A percentile compares a stretch with the other conserved stretches of the same genome.
phyloP scores from a whole-genome alignment of 2,797 vertebrate genomes.

The Gouania willdenowi region DNA sequence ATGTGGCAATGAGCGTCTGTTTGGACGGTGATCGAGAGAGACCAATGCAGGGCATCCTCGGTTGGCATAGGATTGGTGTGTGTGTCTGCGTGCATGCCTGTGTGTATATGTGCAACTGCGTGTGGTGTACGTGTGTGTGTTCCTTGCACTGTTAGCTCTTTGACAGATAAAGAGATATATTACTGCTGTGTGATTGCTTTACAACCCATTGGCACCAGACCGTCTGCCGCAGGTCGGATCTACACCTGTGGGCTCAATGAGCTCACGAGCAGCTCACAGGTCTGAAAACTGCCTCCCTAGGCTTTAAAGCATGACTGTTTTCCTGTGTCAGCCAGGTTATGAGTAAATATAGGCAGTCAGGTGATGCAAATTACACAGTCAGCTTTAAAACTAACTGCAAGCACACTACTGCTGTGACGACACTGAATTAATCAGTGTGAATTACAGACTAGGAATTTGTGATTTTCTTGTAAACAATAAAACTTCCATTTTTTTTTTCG shows the following conservation, averaged over 20 bases:
- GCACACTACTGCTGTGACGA: background rate
- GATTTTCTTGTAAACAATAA: background rate
- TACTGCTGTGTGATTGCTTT: constrained; percentile 66
- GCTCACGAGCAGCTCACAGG: constrained; percentile 14
- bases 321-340: constrained; percentile 34
- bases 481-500: background rate
- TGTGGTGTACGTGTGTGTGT: too few relatives aligned
- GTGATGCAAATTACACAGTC: background rate
- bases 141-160: constrained; percentile 47
- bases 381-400: background rate
- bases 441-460: background rate
- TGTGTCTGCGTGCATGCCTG: constrained; percentile 5
- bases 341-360: constrained; percentile 9
- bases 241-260: constrained; percentile 47
- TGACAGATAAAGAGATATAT: constrained; percentile 52
- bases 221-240: constrained; percentile 67
- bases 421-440: background rate
- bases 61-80: constrained; percentile 3
- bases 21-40: constrained; percentile 43
- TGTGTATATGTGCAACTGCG: constrained; percentile 41
- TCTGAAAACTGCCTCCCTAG: constrained; percentile 10
- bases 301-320: constrained; percentile 18
- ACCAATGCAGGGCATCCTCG: constrained; percentile 23
- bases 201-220: constrained; percentile 72
- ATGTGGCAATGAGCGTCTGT: constrained; percentile 20